phyloP scores from a whole-genome alignment of 1,140 invertebrate genomes.

The Apis mellifera region DNA sequence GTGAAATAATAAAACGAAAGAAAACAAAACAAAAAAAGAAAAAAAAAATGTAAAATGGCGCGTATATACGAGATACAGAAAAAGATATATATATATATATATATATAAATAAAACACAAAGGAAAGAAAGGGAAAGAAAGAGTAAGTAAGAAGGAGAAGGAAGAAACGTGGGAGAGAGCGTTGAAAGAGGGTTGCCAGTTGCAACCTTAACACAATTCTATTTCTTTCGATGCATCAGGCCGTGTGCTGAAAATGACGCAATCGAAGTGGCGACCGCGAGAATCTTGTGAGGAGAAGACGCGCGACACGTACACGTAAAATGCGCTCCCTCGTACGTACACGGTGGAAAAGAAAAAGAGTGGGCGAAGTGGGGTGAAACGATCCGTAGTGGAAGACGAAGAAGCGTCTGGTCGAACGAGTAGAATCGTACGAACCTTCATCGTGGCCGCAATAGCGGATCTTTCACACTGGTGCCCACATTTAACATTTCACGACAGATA shows the following conservation, averaged over 20 bases:
- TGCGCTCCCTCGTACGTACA: neutral
- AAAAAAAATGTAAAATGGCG: too few species aligned
- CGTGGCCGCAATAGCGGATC: slow-evolving; percentile 74
- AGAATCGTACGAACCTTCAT: slow-evolving; percentile 79
- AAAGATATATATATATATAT: too few species aligned
- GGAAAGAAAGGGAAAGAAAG: fast-evolving
- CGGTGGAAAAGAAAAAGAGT: slow-evolving; percentile 3
- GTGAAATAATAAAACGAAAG: neutral
- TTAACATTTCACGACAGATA: slow-evolving; percentile 7
- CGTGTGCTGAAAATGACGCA: slow-evolving; percentile 52
- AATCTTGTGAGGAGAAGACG: slow-evolving; percentile 12
- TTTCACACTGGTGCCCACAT: slow-evolving; percentile 34
- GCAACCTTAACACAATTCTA: slow-evolving; percentile 75
- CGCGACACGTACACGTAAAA: slow-evolving; percentile 13
- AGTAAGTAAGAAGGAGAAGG: neutral
- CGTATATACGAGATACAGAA: too few species aligned
- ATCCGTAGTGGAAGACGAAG: slow-evolving; percentile 13
- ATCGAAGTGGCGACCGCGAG: slow-evolving; percentile 33
- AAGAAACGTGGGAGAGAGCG: slow-evolving; percentile 2
- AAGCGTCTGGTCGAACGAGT: slow-evolving; percentile 46
- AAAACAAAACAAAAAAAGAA: too few species aligned
- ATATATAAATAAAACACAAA: neutral
- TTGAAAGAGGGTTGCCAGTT: slow-evolving; percentile 37
- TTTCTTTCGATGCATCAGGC: slow-evolving; percentile 72
- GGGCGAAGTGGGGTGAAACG: slow-evolving; percentile 29